Base-by-base conservation (phyloP, 2,888 invertebrate genomes). In the Pyrgus malvae region DNA sequence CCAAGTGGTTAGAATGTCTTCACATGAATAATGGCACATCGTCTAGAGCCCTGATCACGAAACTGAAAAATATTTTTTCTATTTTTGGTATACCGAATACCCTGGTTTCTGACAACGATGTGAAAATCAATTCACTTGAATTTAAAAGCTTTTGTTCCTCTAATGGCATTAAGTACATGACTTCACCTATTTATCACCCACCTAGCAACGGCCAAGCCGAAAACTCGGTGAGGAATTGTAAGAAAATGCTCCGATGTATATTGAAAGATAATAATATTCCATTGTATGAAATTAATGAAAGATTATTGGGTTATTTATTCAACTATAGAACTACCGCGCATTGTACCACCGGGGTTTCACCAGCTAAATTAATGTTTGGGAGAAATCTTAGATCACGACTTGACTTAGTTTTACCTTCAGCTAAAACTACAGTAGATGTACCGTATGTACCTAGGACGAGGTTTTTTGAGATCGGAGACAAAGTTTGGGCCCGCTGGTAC, bases 111-210 rank as follows among this genome's bases (percentile, higher is more conserved):
- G n/a, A n/a, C n/a, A n/a, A n/a, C n/a, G n/a, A n/a, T n/a, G n/a
- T n/a, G n/a, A n/a, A n/a, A n/a, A 35, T 58, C 58, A 56, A n/a
- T 14, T 2, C 33, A 17, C 12, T 61, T 60, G 11, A 58, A 59
- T 1, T n/a, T n/a, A n/a, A n/a, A n/a, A n/a, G n/a, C n/a, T n/a
- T n/a, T n/a, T n/a, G n/a, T n/a, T n/a, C n/a, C n/a, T n/a, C n/a
- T n/a, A n/a, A n/a, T n/a, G n/a, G n/a, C n/a, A 57, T 61, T 23
- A 48, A 44, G 19, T 51, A 59, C 16, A 31, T 61, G 25, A 33
- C 31, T 1, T 31, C 31, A 27, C 45, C 62, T 14, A 59, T 61
- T 23, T 62, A 64, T 25, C 62, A 64, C 65, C 65, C 72, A 67
- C 67, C 65, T 57, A 42, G 55, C 5, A 55, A 48, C 19, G 48